Percentiles rank a stretch among this genome's conserved stretches.
Evolutionary conservation across 2,113 vertebrate genomes (phyloP).

Genomic region (Triplophysa dalaica): DNA sequence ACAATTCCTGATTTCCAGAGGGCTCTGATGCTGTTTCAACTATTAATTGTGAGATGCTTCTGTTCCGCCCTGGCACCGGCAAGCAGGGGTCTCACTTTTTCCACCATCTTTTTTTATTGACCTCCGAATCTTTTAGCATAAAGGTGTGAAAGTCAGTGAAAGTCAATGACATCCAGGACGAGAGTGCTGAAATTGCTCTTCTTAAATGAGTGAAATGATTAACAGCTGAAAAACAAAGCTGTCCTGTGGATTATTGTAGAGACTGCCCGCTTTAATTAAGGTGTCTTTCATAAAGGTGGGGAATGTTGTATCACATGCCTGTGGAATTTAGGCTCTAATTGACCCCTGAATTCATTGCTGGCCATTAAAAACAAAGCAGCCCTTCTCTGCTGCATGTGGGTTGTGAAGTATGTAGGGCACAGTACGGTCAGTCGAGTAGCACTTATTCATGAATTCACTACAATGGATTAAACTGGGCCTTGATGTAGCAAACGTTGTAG

Average conservation of each 20-base stretch:
- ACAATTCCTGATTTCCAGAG: conserved; percentile 45
- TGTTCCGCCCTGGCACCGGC: conserved; percentile 26
- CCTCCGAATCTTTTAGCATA: conserved; percentile 51
- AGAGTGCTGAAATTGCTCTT: conserved; percentile 44
- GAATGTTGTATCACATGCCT: conserved; percentile 54
- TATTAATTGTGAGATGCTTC: conserved; percentile 49
- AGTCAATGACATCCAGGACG: conserved; percentile 49
- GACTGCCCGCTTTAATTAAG: conserved; percentile 30
- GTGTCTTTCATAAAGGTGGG: conserved; percentile 54
- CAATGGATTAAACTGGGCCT: conserved; percentile 14
- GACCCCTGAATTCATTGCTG: conserved; percentile 47
- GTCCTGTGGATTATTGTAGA: conserved; percentile 43
- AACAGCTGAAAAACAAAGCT: conserved; percentile 36
- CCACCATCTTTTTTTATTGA: conserved; percentile 38
- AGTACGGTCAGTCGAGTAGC: conserved; percentile 28
- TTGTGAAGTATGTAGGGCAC: conserved; percentile 38
- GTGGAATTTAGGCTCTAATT: conserved; percentile 57
- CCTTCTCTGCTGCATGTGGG: conserved; percentile 41
- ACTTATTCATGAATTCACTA: conserved; percentile 31
- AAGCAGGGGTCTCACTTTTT: conserved; percentile 8
- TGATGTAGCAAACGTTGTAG: conserved; percentile 24
- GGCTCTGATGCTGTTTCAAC: conserved; percentile 37
- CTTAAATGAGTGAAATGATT: conserved; percentile 43
- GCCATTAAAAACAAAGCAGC: conserved; percentile 56
- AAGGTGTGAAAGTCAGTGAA: conserved; percentile 46